Percentiles rank a stretch among this genome's conserved stretches.
Evolutionary conservation across 2,888 invertebrate species (phyloP).

Genomic region (Calameuta idolon): DNA sequence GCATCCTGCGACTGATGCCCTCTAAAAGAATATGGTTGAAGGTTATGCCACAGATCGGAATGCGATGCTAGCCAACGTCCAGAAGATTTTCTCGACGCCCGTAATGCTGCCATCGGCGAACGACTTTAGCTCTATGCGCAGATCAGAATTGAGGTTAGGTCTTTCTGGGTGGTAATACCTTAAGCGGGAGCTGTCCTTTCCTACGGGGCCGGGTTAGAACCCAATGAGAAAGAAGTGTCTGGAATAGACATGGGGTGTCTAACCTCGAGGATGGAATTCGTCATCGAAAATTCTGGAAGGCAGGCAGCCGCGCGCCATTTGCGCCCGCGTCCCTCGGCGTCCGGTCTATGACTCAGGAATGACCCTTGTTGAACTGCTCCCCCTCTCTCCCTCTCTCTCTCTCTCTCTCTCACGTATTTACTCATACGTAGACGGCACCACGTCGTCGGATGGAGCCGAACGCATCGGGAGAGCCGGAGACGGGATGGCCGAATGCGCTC

Average conservation of each 20-base stretch:
- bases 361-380: slow-evolving; percentile 59
- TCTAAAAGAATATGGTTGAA: slow-evolving; percentile 34
- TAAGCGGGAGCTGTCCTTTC: neutral
- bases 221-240: neutral
- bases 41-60: slow-evolving; percentile 35
- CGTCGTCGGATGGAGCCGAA: slow-evolving; percentile 21
- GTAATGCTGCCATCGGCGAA: neutral
- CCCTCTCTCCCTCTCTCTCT: slow-evolving; percentile 24
- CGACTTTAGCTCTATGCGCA: too few relatives aligned
- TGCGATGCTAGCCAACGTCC: slow-evolving; percentile 8
- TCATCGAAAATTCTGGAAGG: slow-evolving; percentile 60
- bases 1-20: slow-evolving; percentile 36
- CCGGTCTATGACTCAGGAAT: slow-evolving; percentile 64
- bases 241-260: neutral
- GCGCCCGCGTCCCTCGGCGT: slow-evolving; percentile 45
- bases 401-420: slow-evolving; percentile 22
- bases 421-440: slow-evolving; percentile 13
- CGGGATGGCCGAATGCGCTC: neutral
- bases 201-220: neutral
- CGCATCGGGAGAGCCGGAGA: neutral
- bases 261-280: slow-evolving; percentile 45
- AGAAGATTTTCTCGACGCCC: neutral
- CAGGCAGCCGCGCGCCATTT: slow-evolving; percentile 14
- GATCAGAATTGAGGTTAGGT: neutral
- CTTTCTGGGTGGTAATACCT: neutral